Evolutionary conservation across 2,888 invertebrate species (phyloP), one percentile per base, ranked within the genome.

Genomic region (Tinea trinotella): DNA sequence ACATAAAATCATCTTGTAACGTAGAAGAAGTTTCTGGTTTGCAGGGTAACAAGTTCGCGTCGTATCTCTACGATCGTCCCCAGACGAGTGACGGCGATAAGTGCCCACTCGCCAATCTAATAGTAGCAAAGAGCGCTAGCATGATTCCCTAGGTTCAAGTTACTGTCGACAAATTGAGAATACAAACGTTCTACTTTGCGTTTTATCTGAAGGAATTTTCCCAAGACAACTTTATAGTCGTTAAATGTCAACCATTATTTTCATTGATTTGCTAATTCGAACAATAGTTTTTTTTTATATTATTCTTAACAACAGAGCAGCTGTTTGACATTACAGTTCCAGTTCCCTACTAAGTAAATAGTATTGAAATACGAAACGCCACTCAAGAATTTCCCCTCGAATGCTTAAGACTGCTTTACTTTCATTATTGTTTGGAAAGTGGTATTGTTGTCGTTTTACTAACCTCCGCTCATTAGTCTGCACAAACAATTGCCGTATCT

Each of bases 61-160:
- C 68, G 61, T 77, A 77, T 77, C 77, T 71, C 76, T 68, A 60
- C 74, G 73, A 78, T 77, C 76, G 72, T 71, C 66, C 64, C 69
- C 62, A 53, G 18, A 9, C 35, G 53, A 40, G 53, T 36, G 53
- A 12, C 66, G 64, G 66, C 71, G 71, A 71, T 67, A 59, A 60
- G 58, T 58, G 64, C 56, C 60, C 64, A 61, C 63, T 63, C 57
- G 57, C 36, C 50, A 15, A 50, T 50, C 50, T 50, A 50, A 50
- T 50, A 50, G 50, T 20, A 13, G 15, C 50, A 7, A 40, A 18
- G 18, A 50, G 50, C 10, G 12, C 50, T 24, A 20, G 24, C 50
- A 50, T 5, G 13, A 50, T 20, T 24, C 24, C 50, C 4, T 30
- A 30, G 30, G 30, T 30, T 30, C 30, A 30, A 30, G 30, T 30